Evolutionary conservation across 2,888 invertebrate species (phyloP).

Genomic region (Platycheirus rosarum): DNA sequence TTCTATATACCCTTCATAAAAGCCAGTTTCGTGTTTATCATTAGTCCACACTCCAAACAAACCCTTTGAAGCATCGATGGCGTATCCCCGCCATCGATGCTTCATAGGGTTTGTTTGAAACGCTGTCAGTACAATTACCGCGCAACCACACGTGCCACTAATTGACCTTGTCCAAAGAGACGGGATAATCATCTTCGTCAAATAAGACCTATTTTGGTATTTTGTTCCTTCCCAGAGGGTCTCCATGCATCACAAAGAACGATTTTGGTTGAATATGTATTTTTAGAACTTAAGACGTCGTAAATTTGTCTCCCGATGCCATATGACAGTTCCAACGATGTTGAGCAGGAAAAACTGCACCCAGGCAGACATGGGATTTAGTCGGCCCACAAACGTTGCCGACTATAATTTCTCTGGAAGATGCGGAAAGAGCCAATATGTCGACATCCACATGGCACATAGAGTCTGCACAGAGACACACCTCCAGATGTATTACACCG

Average conservation of each 20-base stretch:
- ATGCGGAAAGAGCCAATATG: constrained; percentile 35
- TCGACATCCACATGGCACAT: constrained; percentile 32
- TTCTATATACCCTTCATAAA: constrained; percentile 39
- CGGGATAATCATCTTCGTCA: constrained; percentile 40
- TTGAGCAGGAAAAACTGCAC: constrained; percentile 36
- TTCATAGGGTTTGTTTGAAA: constrained; percentile 13
- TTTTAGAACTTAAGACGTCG: constrained; percentile 55
- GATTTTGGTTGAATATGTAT: background rate
- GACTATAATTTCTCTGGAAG: constrained; percentile 26
- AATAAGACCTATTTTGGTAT: constrained; percentile 51
- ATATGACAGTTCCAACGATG: constrained; percentile 40
- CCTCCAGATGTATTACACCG: constrained; percentile 58
- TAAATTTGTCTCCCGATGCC: constrained; percentile 56
- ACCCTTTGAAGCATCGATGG: constrained; percentile 20
- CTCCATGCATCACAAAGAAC: constrained; percentile 49
- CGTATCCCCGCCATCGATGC: background rate
- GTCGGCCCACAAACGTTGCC: constrained; percentile 50
- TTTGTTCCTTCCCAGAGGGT: constrained; percentile 57
- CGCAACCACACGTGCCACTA: constrained; percentile 65
- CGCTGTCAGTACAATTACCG: constrained; percentile 33
- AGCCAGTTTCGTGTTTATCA: constrained; percentile 38
- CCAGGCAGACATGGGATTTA: constrained; percentile 23
- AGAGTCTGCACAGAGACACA: constrained; percentile 32
- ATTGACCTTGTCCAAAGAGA: constrained; percentile 64
- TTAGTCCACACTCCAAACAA: background rate